Conservation (phyloP, 2,113 vertebrate genomes). For the Tyrannus savana region DNA sequence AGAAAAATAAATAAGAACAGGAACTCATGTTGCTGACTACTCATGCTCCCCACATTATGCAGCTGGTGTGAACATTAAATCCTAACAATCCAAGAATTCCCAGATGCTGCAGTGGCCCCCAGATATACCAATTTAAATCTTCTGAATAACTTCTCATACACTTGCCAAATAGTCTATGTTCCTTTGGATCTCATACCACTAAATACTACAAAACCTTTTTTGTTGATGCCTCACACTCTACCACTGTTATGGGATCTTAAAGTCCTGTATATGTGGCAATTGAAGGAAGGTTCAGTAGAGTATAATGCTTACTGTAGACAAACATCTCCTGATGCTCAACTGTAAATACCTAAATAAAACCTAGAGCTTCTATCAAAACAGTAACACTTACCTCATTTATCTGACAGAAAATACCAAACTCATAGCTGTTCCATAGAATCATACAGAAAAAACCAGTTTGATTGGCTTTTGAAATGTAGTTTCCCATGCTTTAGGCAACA, state of each 20-base stretch:
- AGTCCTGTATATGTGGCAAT: background rate
- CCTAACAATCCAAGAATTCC: constrained; percentile 16
- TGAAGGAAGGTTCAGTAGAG: background rate
- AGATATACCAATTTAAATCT: background rate
- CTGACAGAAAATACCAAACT: background rate
- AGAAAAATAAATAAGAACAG: constrained; percentile 4
- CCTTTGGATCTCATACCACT: background rate
- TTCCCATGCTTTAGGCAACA: background rate
- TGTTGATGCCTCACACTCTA: constrained; percentile 32
- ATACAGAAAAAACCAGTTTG: background rate
- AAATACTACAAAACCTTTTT: constrained; percentile 24
- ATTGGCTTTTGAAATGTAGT: background rate
- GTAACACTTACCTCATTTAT: background rate
- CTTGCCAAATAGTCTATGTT: background rate
- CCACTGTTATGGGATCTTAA: background rate
- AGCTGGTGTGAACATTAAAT: constrained; percentile 41
- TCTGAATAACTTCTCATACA: constrained; percentile 43
- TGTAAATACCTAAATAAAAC: background rate
- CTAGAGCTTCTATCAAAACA: background rate
- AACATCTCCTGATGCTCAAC: background rate
- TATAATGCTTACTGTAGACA: background rate
- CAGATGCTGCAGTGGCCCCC: background rate
- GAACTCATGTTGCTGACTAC: background rate
- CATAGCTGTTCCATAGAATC: background rate
- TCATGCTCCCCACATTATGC: background rate